Base-by-base conservation (phyloP, 1,140 invertebrate species). In the Drosophila navojoa region DNA sequence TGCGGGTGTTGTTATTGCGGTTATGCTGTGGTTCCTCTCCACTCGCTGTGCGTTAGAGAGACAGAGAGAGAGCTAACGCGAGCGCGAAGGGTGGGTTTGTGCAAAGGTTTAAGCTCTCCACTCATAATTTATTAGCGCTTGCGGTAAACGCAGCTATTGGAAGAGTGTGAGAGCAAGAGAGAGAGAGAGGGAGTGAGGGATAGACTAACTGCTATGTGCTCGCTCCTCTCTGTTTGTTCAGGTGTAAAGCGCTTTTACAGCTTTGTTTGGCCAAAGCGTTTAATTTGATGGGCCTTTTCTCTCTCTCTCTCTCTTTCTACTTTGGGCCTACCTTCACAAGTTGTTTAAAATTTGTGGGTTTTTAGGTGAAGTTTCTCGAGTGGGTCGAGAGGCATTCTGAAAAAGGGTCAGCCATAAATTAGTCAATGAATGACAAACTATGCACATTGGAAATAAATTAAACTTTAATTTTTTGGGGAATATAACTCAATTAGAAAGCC, bases 111-210 rank as follows among this genome's bases (percentile, higher is more conserved):
- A 87, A 87, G 82, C 84, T 74, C 76, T 62, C 25, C 64, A 70
- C 66, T 87, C 82, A 87, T 89, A 87, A 87, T 87, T 87, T 87
- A 87, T 87, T 79, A 89, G 82, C 79, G 79, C 64, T 86, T 86
- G 81, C 44, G 79, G 82, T 87, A 32, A 40, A 44, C 38, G 54
- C 40, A 42, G 45, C 19, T 16, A 25, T 35, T 19, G 19, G 16
- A 29, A 15, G 16, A 15, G 25, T 0, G 10, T 6, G n/a, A 13
- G 4, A 15, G 32, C 1, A 15, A 25, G 44, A 11, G 29, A 9
- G 15, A 19, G 32, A 22, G 10, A 45, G 16, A 47, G 42, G 29
- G 19, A 13, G 45, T 29, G 32, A 32, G 29, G 10, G 32, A 32
- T 2, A 32, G 32, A 2, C 6, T 7, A 6, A 6, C 32, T 32